Conservation (phyloP, 2,888 invertebrate genomes). For the Willowsia nigromaculata region DNA sequence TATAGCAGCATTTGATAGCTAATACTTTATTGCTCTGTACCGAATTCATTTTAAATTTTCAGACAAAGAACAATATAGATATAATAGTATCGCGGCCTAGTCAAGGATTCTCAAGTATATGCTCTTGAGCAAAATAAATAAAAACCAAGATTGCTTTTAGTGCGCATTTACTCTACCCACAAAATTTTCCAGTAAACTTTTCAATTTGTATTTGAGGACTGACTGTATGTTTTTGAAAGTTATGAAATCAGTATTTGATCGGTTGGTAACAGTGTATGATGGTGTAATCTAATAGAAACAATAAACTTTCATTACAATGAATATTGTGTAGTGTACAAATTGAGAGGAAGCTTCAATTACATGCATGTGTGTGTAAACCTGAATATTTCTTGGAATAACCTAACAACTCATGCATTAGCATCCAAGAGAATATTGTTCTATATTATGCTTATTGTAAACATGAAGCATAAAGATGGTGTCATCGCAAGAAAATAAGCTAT, state of each 20-base stretch:
- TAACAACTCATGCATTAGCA: not conserved
- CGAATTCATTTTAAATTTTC: not conserved
- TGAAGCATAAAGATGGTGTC: not conserved
- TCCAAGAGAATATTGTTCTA: not conserved
- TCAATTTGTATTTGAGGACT: no score
- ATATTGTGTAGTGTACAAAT: no score
- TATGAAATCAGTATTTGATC: no score
- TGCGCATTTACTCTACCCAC: not conserved
- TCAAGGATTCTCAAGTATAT: conserved; percentile 28
- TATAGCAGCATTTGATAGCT: not conserved
- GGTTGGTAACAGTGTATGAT: no score
- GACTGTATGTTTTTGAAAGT: no score
- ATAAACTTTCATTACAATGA: no score
- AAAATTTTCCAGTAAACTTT: no score
- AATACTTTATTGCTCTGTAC: not conserved
- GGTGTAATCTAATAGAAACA: no score
- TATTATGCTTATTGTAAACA: not conserved
- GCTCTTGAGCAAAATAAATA: not conserved
- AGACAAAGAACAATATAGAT: no score
- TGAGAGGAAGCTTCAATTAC: no score
- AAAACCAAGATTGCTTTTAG: not conserved
- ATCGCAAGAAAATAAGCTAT: conserved; percentile 4
- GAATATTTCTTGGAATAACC: no score
- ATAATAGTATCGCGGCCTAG: conserved; percentile 52
- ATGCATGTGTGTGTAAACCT: no score